A percentile compares a stretch with the other conserved stretches of the same genome.
Conservation (phyloP, 1,140 invertebrate genomes). For the Schmidtea mediterranea region DNA sequence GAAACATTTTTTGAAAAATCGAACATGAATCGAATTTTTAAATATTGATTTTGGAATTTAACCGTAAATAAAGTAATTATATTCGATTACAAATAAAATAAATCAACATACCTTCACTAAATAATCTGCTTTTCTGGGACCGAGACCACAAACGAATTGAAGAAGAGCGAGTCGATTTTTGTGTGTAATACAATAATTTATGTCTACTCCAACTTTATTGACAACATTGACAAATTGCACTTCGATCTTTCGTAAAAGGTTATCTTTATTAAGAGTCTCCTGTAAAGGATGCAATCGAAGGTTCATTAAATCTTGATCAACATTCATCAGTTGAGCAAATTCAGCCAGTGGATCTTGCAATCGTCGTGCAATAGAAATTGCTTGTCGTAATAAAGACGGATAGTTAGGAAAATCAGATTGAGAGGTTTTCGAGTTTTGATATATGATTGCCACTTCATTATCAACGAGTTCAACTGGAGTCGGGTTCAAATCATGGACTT, state of each 20-base stretch:
- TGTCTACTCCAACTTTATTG: slow-evolving; percentile 92
- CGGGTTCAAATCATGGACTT: slow-evolving; percentile 57
- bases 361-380: slow-evolving; percentile 61
- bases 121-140: slow-evolving; percentile 67
- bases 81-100: too few relatives aligned
- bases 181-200: slow-evolving; percentile 65
- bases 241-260: slow-evolving; percentile 51
- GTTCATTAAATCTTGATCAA: slow-evolving; percentile 78
- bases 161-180: slow-evolving; percentile 53
- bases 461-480: slow-evolving; percentile 56
- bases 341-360: slow-evolving; percentile 84
- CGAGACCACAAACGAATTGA: slow-evolving; percentile 87
- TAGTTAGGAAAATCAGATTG: slow-evolving; percentile 60
- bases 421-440: slow-evolving; percentile 62
- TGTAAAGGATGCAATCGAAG: slow-evolving; percentile 65
- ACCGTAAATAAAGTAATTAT: too few relatives aligned
- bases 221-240: slow-evolving; percentile 68
- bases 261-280: slow-evolving; percentile 55
- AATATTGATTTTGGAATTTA: too few relatives aligned
- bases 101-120: slow-evolving; percentile 31
- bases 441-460: slow-evolving; percentile 58
- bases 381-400: slow-evolving; percentile 54
- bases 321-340: slow-evolving; percentile 71
- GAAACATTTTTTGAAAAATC: too few relatives aligned
- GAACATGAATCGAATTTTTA: too few relatives aligned